Percentiles rank a stretch among this genome's conserved stretches.
Conservation (phyloP, 2,797 vertebrate species). For the Pogoniulus pusillus region DNA sequence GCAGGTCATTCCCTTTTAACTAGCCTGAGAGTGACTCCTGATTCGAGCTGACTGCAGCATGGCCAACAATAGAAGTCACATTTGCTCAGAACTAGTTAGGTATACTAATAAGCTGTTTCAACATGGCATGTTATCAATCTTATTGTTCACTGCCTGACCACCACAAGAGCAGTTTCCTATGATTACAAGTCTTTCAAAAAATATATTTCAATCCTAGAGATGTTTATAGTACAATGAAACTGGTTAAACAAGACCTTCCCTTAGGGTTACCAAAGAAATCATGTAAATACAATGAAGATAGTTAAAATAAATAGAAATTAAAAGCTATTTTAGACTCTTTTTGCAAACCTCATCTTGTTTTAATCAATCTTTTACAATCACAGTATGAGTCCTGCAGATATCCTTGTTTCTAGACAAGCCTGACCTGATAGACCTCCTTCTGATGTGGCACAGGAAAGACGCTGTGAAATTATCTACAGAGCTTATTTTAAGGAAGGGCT, state of each 20-base stretch:
- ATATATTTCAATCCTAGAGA: neutral
- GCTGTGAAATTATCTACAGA: neutral
- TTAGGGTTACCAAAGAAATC: neutral
- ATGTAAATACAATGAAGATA: neutral
- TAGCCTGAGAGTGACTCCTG: neutral
- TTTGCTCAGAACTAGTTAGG: neutral
- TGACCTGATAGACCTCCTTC: neutral
- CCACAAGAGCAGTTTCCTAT: neutral
- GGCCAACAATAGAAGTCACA: neutral
- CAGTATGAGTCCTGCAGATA: neutral
- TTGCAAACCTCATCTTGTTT: neutral
- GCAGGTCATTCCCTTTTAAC: neutral
- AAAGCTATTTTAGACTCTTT: neutral
- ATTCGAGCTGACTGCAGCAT: neutral
- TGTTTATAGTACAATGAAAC: neutral
- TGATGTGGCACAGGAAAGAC: neutral
- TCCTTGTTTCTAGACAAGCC: neutral
- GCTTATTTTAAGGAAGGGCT: neutral
- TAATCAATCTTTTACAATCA: neutral
- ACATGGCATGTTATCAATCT: neutral
- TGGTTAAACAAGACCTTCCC: neutral
- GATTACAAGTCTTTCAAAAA: neutral
- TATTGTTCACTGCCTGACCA: neutral
- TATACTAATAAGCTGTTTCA: neutral
- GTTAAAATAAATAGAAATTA: neutral